Conservation (phyloP, 37 sponge, comb jelly and placozoan species). For the Chondrosia reniformis region DNA sequence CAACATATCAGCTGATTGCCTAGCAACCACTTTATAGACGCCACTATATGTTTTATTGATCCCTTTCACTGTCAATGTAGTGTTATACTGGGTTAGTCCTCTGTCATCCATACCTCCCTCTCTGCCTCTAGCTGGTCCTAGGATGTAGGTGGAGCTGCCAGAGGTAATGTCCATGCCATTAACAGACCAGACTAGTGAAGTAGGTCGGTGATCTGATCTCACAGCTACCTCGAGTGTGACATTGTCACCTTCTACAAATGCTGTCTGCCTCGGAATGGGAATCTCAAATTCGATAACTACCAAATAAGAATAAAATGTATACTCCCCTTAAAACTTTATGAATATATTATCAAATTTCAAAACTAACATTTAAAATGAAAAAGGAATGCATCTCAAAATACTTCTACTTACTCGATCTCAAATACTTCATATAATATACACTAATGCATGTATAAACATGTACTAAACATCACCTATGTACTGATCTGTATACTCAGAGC, state of each 20-base stretch:
- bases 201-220: conserved; percentile 32
- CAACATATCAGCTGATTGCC: background rate
- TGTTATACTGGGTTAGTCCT: conserved; percentile 15
- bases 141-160: background rate
- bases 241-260: conserved; percentile 20
- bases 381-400: no score
- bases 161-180: background rate
- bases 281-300: no score
- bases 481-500: background rate
- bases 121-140: background rate
- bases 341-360: no score
- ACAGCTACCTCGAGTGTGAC: background rate
- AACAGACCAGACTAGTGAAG: background rate
- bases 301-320: no score
- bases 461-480: background rate
- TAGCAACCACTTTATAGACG: background rate
- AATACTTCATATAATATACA: no score
- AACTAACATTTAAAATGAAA: no score
- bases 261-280: conserved; percentile 7
- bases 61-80: background rate
- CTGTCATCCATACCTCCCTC: background rate
- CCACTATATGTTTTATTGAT: conserved; percentile 2
- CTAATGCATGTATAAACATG: no score
- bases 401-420: no score
- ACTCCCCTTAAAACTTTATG: no score